Base-by-base conservation (phyloP, 1,140 invertebrate species). In the Bombus vancouverensis region DNA sequence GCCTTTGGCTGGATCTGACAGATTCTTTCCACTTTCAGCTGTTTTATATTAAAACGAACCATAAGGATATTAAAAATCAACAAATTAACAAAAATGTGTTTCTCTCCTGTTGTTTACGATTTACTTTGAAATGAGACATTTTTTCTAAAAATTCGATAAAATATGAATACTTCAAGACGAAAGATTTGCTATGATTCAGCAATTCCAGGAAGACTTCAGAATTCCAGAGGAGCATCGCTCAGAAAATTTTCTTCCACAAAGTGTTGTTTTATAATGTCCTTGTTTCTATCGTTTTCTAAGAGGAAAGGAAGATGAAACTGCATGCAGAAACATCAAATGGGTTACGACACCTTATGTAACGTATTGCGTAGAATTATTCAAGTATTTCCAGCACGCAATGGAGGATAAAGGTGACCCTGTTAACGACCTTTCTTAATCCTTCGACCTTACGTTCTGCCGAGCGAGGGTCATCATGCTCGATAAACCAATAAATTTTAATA, bases 401-500 rank as follows among this genome's bases (percentile, higher is more conserved):
- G 59, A 57, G n/a, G 78, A 74, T 13, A 85, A 75, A 85, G 84
- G 71, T 75, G 78, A 81, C 70, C 78, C 78, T 70, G 84, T 85
- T 85, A 81, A 85, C 79, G 79, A 85, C 79, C 83, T 81, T 81
- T 65, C 83, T 39, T 74, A 81, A 85, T 80, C 68, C 70, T 6
- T 12, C 78, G 70, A 42, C 34, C 59, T 81, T 74, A 75, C 71
- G 84, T 59, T 85, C 70, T 3, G n/a, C 28, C 59, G 47, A 68
- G 71, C 71, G 62, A 57, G 71, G 59, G 59, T 74, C 57, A 74
- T 62, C 79, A 59, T 44, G 44, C 79, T 85, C 78, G 79, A 81
- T 81, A 74, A 75, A 85, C 42, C 71, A 57, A 81, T 85, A 57
- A 85, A 85, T 74, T 72, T 73, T 74, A 85, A 85, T 85, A 81